Evolutionary conservation across 2,888 invertebrate genomes (phyloP).

Genomic region (Cremastinae sp.): DNA sequence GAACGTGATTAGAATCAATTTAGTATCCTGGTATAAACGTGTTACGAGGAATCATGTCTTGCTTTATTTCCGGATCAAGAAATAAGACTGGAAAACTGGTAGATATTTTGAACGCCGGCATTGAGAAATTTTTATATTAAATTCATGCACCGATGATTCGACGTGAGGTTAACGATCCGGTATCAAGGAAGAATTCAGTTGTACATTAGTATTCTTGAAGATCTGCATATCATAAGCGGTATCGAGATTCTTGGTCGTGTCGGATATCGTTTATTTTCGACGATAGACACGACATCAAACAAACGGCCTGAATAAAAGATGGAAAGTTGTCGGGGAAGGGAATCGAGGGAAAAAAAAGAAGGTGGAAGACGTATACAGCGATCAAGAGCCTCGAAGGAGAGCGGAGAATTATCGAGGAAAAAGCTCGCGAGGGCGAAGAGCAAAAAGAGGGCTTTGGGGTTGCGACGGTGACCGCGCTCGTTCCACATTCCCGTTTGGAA

Average conservation of each 20-base stretch:
- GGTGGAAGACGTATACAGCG: conserved; percentile 5
- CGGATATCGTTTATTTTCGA: conserved; percentile 34
- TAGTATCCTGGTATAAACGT: too few species aligned
- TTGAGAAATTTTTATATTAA: too few species aligned
- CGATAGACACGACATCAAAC: conserved; percentile 34
- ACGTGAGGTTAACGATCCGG: not conserved
- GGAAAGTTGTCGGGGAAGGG: conserved; percentile 43
- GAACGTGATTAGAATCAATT: too few species aligned
- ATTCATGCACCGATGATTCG: not conserved
- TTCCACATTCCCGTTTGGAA: conserved; percentile 53
- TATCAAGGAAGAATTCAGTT: too few species aligned
- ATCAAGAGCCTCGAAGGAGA: not conserved
- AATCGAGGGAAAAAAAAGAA: not conserved
- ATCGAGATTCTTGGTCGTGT: conserved; percentile 23
- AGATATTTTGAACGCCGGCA: too few species aligned
- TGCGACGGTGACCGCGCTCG: conserved; percentile 44
- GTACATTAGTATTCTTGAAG: not conserved
- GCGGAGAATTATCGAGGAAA: conserved; percentile 39
- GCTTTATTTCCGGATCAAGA: too few species aligned
- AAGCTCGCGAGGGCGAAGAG: conserved; percentile 17
- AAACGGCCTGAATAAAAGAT: conserved; percentile 57
- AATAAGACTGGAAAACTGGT: too few species aligned
- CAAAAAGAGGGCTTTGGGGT: conserved; percentile 40
- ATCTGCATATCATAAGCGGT: not conserved
- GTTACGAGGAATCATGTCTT: too few species aligned